Conservation (phyloP, 2,113 vertebrate species). For the Serilophus lunatus region DNA sequence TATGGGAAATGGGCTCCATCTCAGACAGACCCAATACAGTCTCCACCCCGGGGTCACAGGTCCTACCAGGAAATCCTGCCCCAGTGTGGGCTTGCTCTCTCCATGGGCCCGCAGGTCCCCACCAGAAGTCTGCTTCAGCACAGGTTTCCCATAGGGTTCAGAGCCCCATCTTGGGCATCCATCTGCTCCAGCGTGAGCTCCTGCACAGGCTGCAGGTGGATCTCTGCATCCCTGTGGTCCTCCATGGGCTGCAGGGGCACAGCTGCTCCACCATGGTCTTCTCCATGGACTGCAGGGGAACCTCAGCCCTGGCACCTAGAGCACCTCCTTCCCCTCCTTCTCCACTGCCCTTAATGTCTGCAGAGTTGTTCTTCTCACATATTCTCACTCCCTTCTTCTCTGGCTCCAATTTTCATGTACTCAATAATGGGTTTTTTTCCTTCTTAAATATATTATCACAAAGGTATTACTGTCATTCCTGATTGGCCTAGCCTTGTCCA, state of each 20-base stretch:
- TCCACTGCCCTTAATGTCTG: not conserved
- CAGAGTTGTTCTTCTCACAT: fast-evolving
- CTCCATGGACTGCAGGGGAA: not conserved
- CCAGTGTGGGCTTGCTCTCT: not conserved
- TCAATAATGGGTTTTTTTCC: not conserved
- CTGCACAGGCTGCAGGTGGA: fast-evolving
- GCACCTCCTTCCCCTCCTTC: not conserved
- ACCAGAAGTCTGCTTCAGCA: not conserved
- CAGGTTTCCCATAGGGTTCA: not conserved
- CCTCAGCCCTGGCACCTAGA: fast-evolving
- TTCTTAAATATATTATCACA: not conserved
- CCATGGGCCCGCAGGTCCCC: not conserved
- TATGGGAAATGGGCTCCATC: too few relatives aligned
- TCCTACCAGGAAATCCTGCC: too few relatives aligned
- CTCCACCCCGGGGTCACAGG: too few relatives aligned
- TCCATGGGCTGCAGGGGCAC: not conserved
- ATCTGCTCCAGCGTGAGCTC: not conserved
- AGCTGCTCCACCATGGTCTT: not conserved
- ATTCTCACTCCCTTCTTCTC: fast-evolving
- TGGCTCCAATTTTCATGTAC: not conserved
- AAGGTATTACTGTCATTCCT: not conserved
- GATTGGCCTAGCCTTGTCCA: fast-evolving
- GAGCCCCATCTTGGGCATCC: not conserved
- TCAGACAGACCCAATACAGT: too few relatives aligned
- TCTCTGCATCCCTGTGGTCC: not conserved